Base-by-base conservation (phyloP, 2,113 vertebrate species). In the Mesocricetus auratus region DNA sequence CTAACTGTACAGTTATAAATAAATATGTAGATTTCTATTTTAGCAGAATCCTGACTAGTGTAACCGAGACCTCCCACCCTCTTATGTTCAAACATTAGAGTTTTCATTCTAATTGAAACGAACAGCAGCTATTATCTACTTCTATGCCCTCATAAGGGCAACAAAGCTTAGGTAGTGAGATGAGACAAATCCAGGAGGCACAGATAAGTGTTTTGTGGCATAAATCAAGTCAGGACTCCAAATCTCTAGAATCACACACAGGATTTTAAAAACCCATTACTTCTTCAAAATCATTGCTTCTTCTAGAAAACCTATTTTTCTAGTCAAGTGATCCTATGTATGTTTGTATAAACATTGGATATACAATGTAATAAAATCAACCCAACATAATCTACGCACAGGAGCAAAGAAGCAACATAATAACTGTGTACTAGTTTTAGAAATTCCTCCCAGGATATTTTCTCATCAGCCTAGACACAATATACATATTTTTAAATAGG, bases 401-500 rank as follows among this genome's bases (percentile, higher is more conserved):
- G 42, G 90, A 96, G 31, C 79, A 93, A 95, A 91, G 22, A 88
- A 26, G 17, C 22, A 71, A 33, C 73, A 79, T 62, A 90, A 90
- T 69, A 60, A 94, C 64, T 86, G 21, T 86, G 47, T 94, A 62
- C 58, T 94, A 60, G 62, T 96, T 87, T 91, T 81, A 94, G 88
- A 96, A 97, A 96, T 93, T 95, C 45, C 64, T 93, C 82, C 47
- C 15, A 89, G 45, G 22, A 97, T 62, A 93, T 92, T 88, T 94
- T 96, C 95, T 96, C 75, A 95, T 94, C 93, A 95, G 69, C 62
- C 58, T 88, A 96, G 92, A 92, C 77, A 85, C 58, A 85, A 83
- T 93, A 86, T 94, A 92, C 78, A 82, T 93, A 89, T 85, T 74
- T 94, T 94, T 82, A 93, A 94, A 95, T 78, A 95, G 69, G 95